These are phyloP conservation scores for Alethe castanea DNA, from an alignment of 2,113 vertebrate species.

Conservation along the genomic window DNA sequence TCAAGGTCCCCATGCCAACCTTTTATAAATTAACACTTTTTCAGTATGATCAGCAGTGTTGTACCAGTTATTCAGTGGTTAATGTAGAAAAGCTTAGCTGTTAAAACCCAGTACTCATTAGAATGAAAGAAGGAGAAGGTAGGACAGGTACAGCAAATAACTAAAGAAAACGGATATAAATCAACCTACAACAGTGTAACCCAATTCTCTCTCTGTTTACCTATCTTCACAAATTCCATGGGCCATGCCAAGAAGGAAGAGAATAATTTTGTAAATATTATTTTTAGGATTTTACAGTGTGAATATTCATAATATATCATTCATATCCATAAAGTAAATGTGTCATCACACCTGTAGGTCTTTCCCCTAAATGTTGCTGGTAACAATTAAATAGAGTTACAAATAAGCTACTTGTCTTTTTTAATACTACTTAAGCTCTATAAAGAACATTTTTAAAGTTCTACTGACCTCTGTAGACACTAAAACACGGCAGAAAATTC, in stretches of 20 bases:
- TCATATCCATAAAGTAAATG: not conserved
- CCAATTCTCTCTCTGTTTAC: not conserved
- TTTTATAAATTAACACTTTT: not conserved
- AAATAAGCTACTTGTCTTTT: not conserved
- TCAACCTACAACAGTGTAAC: not conserved
- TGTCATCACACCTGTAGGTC: not conserved
- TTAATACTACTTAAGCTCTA: not conserved
- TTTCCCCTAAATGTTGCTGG: not conserved
- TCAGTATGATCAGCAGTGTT: not conserved
- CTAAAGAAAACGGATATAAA: not conserved
- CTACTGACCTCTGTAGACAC: slow-evolving; percentile 65
- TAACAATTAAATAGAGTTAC: not conserved
- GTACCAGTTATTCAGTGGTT: not conserved
- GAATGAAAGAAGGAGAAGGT: not conserved
- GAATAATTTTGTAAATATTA: not conserved
- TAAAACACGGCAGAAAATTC: not conserved
- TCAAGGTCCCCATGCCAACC: not conserved
- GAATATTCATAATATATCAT: not conserved
- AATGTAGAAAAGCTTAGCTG: not conserved
- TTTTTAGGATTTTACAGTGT: not conserved
- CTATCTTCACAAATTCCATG: not conserved
- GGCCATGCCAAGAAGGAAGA: not conserved
- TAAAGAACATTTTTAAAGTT: slow-evolving; percentile 31
- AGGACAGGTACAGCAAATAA: not conserved
- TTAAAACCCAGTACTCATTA: not conserved